Conservation (phyloP, 2,113 vertebrate genomes). For the Corythoichthys intestinalis region DNA sequence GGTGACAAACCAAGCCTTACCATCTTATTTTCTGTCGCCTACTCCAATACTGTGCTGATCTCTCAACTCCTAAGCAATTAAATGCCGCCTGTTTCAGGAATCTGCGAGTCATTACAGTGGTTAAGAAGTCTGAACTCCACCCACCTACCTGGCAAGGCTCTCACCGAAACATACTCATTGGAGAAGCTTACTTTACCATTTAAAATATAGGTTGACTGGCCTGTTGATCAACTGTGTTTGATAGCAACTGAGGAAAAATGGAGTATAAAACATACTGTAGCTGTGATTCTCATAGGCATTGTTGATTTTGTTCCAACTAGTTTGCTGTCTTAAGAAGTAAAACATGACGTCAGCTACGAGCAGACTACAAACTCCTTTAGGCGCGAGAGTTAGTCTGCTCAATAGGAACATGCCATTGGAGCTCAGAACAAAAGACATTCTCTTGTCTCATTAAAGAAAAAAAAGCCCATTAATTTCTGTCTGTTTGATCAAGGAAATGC, state of each 20-base stretch:
- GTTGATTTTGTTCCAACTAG: not conserved
- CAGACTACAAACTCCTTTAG: not conserved
- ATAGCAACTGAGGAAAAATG: not conserved
- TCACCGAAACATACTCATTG: too few species aligned
- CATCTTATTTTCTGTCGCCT: too few species aligned
- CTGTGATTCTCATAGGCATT: not conserved
- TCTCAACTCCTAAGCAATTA: too few species aligned
- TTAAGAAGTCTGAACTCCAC: too few species aligned
- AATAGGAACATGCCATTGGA: not conserved
- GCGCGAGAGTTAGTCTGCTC: not conserved
- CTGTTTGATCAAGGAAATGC: not conserved
- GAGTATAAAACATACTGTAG: not conserved
- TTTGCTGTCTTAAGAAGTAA: not conserved
- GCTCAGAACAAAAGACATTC: not conserved
- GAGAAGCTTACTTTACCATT: too few species aligned
- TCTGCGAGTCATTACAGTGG: too few species aligned
- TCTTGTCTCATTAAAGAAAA: not conserved
- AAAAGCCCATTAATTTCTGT: not conserved
- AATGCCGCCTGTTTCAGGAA: too few species aligned
- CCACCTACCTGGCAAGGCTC: too few species aligned
- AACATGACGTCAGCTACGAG: not conserved
- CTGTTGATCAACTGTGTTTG: not conserved
- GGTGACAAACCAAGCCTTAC: too few species aligned
- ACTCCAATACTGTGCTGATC: too few species aligned
- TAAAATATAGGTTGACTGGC: not conserved